Base-by-base conservation (phyloP, 2,113 vertebrate species). In the Bufo gargarizans region DNA sequence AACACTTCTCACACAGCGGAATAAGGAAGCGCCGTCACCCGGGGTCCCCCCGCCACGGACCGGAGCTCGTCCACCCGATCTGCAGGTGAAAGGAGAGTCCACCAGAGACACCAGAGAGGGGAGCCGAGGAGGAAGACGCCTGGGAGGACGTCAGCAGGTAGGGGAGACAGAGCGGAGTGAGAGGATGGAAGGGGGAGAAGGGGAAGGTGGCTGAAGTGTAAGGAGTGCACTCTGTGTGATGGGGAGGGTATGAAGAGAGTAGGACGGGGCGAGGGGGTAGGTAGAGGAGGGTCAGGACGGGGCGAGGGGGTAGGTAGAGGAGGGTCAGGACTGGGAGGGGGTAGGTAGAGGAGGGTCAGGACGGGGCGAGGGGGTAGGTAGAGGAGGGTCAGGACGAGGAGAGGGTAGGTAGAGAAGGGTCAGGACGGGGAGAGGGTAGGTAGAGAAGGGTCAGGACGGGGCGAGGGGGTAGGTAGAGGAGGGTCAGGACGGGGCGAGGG, bases 21-120 rank as follows among this genome's bases (percentile, higher is more conserved):
- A 87, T 87, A 87, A 87, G 85, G 85, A 87, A 87, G 85, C 76
- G 61, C 58, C 61, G 72, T 17, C 78, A 79, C 1, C 76, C 61
- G 77, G 85, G 61, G 47, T 12, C 58, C 45, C 71, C 58, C 49
- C 16, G 22, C 11, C 71, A 6, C 50, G 76, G 61, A 69, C n/a
- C 19, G 56, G 58, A 49, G 55, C 59, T 17, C 4, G 50, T 2
- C 72, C 71, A 33, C 43, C 43, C 55, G 22, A 61, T 6, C 20
- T 6, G 77, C 74, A 86, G 85, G 85, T 86, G 63, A 78, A 59
- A 67, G 12, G 10, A 16, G 17, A 14, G n/a, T 14, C 0, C n/a
- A 56, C 4, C 14, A 49, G 55, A 19, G 22, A 10, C 45, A 13
- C 16, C 16, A 22, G 43, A 12, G 47, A 20, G 67, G 4, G 20